Conservation (phyloP, 2,888 invertebrate species). For the Nebria brevicollis region DNA sequence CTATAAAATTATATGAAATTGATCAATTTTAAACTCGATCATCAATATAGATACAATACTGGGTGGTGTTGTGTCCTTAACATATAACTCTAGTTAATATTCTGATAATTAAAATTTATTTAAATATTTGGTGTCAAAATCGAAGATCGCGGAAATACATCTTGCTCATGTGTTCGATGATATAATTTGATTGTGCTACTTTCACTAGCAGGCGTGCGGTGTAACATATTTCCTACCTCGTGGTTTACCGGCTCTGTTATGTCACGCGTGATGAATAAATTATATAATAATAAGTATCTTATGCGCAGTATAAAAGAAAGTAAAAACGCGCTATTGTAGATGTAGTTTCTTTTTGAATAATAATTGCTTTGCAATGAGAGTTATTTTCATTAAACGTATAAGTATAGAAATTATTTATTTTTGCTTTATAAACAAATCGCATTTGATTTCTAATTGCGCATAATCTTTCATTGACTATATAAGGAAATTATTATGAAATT, state of each 20-base stretch:
- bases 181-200: constrained; percentile 34
- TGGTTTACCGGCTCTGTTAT: constrained; percentile 6
- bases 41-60: no score
- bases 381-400: no score
- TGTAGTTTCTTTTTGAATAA: no score
- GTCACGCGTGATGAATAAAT: background rate
- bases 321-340: no score
- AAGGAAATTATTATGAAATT: background rate
- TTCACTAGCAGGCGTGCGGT: constrained; percentile 29
- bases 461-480: background rate
- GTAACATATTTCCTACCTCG: constrained; percentile 16
- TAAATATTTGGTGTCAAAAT: background rate
- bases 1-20: no score
- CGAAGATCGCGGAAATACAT: constrained; percentile 42
- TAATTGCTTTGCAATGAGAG: no score
- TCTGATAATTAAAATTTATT: background rate
- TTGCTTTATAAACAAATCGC: no score
- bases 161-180: constrained; percentile 19
- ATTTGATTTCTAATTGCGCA: background rate
- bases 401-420: no score
- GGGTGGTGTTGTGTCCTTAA: no score
- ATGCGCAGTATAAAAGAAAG: background rate
- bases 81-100: background rate
- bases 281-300: background rate
- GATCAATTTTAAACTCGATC: no score